phyloP scores from a whole-genome alignment of 2,888 invertebrate genomes.

The Oeneis ivallda region DNA sequence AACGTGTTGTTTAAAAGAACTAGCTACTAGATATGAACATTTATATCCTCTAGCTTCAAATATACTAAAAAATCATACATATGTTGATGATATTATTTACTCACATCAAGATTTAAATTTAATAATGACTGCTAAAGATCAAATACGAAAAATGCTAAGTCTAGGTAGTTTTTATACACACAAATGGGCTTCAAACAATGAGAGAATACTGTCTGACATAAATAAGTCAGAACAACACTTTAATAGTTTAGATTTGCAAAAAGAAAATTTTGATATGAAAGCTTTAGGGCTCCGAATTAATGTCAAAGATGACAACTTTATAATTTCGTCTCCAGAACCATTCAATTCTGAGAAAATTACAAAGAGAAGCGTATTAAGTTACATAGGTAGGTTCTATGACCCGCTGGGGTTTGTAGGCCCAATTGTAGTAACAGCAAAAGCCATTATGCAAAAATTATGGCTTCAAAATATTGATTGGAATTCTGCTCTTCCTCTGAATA shows the following conservation, averaged over 20 bases:
- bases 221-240: slow-evolving; percentile 32
- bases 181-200: slow-evolving; percentile 1
- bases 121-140: background rate
- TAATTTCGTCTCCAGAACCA: background rate
- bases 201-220: slow-evolving; percentile 3
- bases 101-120: slow-evolving; percentile 11
- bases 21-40: slow-evolving; percentile 16
- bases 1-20: slow-evolving; percentile 35
- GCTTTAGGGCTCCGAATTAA: background rate
- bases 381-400: slow-evolving; percentile 1
- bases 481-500: background rate
- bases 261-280: slow-evolving; percentile 5
- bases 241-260: slow-evolving; percentile 5
- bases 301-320: slow-evolving; percentile 1
- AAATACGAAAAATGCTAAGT: background rate
- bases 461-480: background rate
- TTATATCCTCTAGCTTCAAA: slow-evolving; percentile 30
- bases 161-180: background rate
- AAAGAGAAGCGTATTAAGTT: background rate
- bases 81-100: slow-evolving; percentile 33
- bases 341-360: background rate
- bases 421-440: background rate
- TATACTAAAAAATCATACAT: slow-evolving; percentile 28
- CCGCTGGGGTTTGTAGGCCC: background rate
- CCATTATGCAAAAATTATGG: slow-evolving; percentile 2